Base-by-base conservation (phyloP, 1,140 invertebrate species). In the Himalopsyche phryganea region DNA sequence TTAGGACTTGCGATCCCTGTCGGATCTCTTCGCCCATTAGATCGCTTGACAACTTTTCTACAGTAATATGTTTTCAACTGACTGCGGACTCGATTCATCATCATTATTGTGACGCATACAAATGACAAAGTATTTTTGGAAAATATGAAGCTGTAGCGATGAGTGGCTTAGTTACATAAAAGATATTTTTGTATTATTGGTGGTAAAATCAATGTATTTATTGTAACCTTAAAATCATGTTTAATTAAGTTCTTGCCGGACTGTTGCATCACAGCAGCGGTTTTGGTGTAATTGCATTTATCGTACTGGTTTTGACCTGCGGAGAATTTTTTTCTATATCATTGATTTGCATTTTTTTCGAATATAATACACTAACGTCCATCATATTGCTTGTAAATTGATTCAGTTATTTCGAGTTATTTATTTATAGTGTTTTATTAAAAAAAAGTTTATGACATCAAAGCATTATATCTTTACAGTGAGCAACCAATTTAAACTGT, bases 1-100 rank as follows among this genome's bases (percentile, higher is more conserved):
- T 60, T 58, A 65, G 44, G 42, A 20, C 48, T 68, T 69, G 58
- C 57, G 66, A 48, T 52, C 42, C 44, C 60, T 23, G 20, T 46
- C 57, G 50, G 61, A 63, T 63, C 61, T 60, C 61, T 60, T 5
- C 9, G 53, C 61, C 61, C 58, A 60, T 63, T 63, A 63, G 61
- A 63, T 63, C 38, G 54, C 54, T 57, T 50, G 42, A 42, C 40
- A 20, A 28, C 3, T 5, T 3, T 28, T 28, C 9, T 9, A 5
- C 9, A 9, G 3, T 3, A 28, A 28, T 28, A 28, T 28, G 23
- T 28, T 28, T 28, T 9, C 4, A 9, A 28, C 23, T 9, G 23
- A 9, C 23, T 3, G 23, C 23, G 9, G 4, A 5, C 23, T 28
- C 23, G 23, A 28, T 28, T 28, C 23, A 28, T 9, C 23, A 28